Base-by-base conservation (phyloP, 2,113 vertebrate species). In the Forbesichthys papilliferus region DNA sequence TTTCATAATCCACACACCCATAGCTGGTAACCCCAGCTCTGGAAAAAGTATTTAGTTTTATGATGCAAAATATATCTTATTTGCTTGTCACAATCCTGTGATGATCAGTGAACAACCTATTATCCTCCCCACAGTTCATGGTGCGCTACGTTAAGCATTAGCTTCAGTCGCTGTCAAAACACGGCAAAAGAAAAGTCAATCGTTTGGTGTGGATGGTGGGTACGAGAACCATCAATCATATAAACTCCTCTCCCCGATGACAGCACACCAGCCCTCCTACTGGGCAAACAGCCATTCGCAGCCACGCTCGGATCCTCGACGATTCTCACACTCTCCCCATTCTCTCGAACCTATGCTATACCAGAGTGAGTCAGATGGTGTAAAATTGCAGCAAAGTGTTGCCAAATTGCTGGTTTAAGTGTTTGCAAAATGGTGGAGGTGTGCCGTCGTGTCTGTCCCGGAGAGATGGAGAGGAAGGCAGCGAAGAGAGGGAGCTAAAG, bases 211-310 rank as follows among this genome's bases (percentile, higher is more conserved):
- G 36, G 36, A 8, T 5, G 36, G 36, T 5, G 36, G 36, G 9
- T 9, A 12, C 54, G 14, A 47, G 36, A 48, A 3, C 20, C 5
- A 13, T 64, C 75, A 69, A 68, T 77, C 75, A 78, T 57, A 48
- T 64, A 56, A 18, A 0, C 34, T 55, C 74, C 63, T 64, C 59
- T 27, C 27, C 27, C 27, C 67, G 52, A 64, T 59, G 68, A 72
- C 58, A 67, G 59, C 52, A 68, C 36, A 73, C 64, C 61, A 51
- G 69, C 55, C 62, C 72, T 72, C 72, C 63, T 67, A 66, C 64
- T 78, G 81, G 61, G 69, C 6, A 78, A 73, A 47, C 64, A 72
- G 67, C 61, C 64, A 80, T 74, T 73, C 62, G 54, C 7, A 36
- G 42, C 64, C 33, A 7, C 13, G 2, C 14, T 70, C 68, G 63